Base-by-base conservation (phyloP, 2,888 invertebrate species). In the Tachina lurida region DNA sequence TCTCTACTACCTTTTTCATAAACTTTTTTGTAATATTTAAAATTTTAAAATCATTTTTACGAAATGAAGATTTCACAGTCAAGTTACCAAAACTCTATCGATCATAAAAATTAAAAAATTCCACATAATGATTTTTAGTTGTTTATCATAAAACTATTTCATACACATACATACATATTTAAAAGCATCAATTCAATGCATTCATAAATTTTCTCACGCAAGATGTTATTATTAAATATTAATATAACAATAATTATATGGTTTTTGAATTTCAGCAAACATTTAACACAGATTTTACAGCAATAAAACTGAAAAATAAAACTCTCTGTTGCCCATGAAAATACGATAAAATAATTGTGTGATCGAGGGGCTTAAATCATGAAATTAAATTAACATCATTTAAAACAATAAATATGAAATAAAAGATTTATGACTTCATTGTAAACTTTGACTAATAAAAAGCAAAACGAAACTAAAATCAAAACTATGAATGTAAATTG, bases 211-310 rank as follows among this genome's bases (percentile, higher is more conserved):
- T 77, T 77, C 77, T 77, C 67, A 77, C 67, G 77, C 56, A 56
- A 68, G 65, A n/a, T 45, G 15, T 17, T 47, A 58, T 41, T 49
- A 67, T 67, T 47, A 67, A 31, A 67, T 58, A 39, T 56, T 31
- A 75, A 54, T 65, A 54, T 58, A 60, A 68, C 41, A 77, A 74
- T 84, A 83, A 77, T 83, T 73, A 83, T 22, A 84, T 70, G 70
- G 45, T 70, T 73, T 74, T 82, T 43, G 70, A 78, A 62, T 78
- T 79, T 79, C 65, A 75, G 82, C 78, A 82, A 83, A 79, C 75
- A 75, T 39, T 86, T 83, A 65, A 65, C 71, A 63, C 56, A 77
- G 71, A 76, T 65, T 75, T 80, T 45, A 80, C 60, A 68, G 41
- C 58, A 58, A 65, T 73, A 73, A 31, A 49, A n/a, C 31, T 67